Base-by-base conservation (phyloP, 2,888 invertebrate genomes). In the Drosophila stalkeri region DNA sequence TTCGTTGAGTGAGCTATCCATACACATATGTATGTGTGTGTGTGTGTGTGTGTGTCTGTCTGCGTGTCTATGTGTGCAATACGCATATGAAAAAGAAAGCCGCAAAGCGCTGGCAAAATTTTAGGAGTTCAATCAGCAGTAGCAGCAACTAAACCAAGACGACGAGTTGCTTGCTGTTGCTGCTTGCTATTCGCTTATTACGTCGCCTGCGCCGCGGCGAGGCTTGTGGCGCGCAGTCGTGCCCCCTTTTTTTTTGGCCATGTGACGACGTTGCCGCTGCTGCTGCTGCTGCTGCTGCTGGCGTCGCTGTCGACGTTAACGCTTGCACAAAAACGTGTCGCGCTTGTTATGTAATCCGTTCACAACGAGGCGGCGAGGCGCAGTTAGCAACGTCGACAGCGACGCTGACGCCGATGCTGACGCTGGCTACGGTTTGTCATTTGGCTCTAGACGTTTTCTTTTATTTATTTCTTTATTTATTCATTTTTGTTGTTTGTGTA, bases 201-300 rank as follows among this genome's bases (percentile, higher is more conserved):
- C 84, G 75, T 75, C 75, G 77, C 72, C 72, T 62, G 72, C 76
- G 71, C 67, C 68, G 61, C 72, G 61, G 44, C 56, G 64, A 64
- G 43, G 78, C 65, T 72, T 74, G 59, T 72, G 68, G 68, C 76
- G 81, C 81, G 68, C 81, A 83, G 86, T 87, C 90, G 86, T 87
- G 86, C 86, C 86, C 86, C 86, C 89, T 87, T 87, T 86, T 77
- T 77, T 86, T 87, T 79, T 77, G 75, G 79, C 78, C 74, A 80
- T 74, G 72, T 83, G 83, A 77, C 86, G 83, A 77, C 86, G 86
- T 51, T 64, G 84, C 46, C 23, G 46, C 7, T 33, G 33, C 16
- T 52, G 63, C 43, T 47, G 64, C 27, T 20, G 64, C 11, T 35
- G 66, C 9, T 47, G 57, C 23, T 54, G 55, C 39, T 18, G 37